phyloP scores from a whole-genome alignment of 2,113 vertebrate genomes.

The Galbula dea region DNA sequence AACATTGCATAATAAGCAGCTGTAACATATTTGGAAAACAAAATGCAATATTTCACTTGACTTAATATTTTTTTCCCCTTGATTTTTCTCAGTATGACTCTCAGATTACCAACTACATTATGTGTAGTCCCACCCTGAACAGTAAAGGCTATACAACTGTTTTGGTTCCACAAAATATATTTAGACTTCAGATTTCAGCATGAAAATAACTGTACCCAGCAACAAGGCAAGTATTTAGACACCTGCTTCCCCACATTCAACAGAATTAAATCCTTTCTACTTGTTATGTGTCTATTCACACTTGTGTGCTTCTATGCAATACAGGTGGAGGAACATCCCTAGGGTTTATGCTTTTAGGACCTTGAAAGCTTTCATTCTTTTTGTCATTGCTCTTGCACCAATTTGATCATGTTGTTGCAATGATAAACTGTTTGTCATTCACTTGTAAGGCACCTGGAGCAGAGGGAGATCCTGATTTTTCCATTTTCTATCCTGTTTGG shows the following conservation, averaged over 20 bases:
- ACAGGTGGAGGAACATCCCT: neutral
- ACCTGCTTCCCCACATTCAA: neutral
- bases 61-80: neutral
- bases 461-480: neutral
- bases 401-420: neutral
- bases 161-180: neutral
- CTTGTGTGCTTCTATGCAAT: neutral
- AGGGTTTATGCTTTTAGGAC: neutral
- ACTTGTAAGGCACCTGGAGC: neutral
- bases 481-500: neutral
- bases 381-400: neutral
- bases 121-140: neutral
- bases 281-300: neutral
- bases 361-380: neutral
- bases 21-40: neutral
- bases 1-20: neutral
- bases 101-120: neutral
- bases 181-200: neutral
- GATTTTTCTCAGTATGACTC: neutral
- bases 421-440: neutral
- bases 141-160: neutral
- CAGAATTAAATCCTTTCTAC: neutral
- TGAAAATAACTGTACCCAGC: neutral
- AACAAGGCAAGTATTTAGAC: neutral
- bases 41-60: neutral